Percentiles rank a stretch among this genome's conserved stretches.
phyloP scores from a whole-genome alignment of 1,140 invertebrate species.

The Yoshiicerus persimilis region DNA sequence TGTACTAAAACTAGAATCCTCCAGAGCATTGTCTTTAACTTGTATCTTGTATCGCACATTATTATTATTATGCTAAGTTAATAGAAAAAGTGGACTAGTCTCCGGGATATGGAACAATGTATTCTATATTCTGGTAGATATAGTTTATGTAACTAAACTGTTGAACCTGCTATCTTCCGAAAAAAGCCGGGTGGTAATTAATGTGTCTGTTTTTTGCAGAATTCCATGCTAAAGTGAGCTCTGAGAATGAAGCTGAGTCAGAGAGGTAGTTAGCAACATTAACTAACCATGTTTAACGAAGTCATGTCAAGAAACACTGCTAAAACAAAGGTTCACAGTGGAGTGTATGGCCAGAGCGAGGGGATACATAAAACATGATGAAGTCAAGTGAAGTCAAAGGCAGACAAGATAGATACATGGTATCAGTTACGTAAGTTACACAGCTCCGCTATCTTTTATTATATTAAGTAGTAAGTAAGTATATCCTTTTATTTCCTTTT shows the following conservation, averaged over 20 bases:
- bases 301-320: neutral
- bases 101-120: neutral
- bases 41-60: too few species aligned
- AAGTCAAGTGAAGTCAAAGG: neutral
- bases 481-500: constrained; percentile 3
- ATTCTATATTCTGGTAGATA: neutral
- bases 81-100: neutral
- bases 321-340: neutral
- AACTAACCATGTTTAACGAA: neutral
- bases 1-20: neutral
- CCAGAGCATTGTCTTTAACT: too few species aligned
- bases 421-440: neutral
- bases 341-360: neutral
- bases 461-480: constrained; percentile 12
- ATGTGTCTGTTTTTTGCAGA: constrained; percentile 1
- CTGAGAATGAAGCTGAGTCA: neutral
- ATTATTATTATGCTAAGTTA: neutral
- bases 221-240: constrained; percentile 8
- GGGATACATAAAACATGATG: constrained; percentile 22
- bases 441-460: constrained; percentile 8
- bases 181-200: constrained; percentile 6
- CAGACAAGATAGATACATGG: neutral
- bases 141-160: neutral
- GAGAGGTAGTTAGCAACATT: neutral
- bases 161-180: neutral